Conservation (phyloP, 2,888 invertebrate genomes). For the Trileptium ribeirensis region DNA sequence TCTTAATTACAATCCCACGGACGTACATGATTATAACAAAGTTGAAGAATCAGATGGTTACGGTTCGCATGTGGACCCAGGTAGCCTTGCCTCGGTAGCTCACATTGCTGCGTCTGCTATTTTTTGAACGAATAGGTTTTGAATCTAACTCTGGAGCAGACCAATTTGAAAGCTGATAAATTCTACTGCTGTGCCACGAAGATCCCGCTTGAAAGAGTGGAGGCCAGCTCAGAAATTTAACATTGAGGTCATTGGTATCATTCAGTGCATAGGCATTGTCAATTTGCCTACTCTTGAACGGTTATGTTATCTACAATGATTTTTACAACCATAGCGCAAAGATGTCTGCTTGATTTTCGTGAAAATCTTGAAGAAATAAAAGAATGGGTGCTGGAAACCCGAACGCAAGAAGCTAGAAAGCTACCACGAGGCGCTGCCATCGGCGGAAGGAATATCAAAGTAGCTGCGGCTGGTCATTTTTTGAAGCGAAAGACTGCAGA, state of each 20-base stretch:
- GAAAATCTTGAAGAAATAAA: too few relatives aligned
- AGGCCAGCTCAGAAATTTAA: neutral
- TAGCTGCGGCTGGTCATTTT: too few relatives aligned
- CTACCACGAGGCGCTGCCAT: neutral
- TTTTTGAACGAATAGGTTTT: neutral
- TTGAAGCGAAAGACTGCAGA: neutral
- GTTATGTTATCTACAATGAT: too few relatives aligned
- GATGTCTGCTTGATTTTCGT: too few relatives aligned
- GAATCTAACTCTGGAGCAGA: too few relatives aligned
- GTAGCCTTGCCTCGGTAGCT: too few relatives aligned
- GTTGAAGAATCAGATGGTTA: too few relatives aligned
- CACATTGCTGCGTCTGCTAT: too few relatives aligned
- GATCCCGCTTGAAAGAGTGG: neutral
- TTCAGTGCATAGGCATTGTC: neutral
- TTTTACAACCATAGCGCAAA: neutral
- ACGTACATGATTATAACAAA: too few relatives aligned
- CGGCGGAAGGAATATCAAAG: neutral
- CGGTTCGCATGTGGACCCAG: too few relatives aligned
- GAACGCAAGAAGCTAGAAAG: neutral
- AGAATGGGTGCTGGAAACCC: neutral
- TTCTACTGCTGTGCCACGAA: neutral
- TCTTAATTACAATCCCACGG: too few relatives aligned
- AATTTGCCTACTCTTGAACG: neutral
- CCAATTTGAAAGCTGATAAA: too few relatives aligned
- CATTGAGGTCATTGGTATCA: neutral